Evolutionary conservation across 2,797 vertebrate species (phyloP).

Genomic region (Hydrophis major): DNA sequence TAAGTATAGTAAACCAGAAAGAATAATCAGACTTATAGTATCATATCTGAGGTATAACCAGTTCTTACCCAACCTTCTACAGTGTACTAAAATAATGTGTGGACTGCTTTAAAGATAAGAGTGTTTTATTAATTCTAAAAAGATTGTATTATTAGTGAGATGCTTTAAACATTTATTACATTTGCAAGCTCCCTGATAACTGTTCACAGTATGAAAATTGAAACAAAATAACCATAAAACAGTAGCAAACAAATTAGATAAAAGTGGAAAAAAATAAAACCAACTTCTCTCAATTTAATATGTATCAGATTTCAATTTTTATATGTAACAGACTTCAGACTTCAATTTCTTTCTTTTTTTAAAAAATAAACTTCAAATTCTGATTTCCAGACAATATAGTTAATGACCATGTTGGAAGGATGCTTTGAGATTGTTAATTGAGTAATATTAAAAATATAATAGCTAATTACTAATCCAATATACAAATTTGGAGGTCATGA

Average conservation of each 20-base stretch:
- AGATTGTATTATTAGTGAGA: neutral
- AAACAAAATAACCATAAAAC: neutral
- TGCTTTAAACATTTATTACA: neutral
- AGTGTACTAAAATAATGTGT: neutral
- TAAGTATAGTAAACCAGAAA: neutral
- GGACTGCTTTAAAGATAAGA: neutral
- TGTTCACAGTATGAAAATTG: neutral
- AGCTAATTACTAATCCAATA: neutral
- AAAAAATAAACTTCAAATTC: neutral
- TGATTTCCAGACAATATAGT: neutral
- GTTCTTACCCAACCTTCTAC: neutral
- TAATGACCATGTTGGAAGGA: neutral
- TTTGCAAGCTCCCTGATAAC: neutral
- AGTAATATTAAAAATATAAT: neutral
- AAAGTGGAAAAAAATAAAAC: neutral
- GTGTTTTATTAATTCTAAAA: neutral
- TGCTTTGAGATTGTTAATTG: neutral
- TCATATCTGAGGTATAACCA: neutral
- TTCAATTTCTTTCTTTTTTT: too few species aligned
- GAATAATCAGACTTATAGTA: neutral
- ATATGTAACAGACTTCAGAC: too few species aligned
- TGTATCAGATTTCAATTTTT: neutral
- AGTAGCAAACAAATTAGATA: neutral
- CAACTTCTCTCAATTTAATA: neutral
- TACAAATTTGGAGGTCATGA: neutral